Conservation (phyloP, 2,113 vertebrate species). For the Glareola pratincola region DNA sequence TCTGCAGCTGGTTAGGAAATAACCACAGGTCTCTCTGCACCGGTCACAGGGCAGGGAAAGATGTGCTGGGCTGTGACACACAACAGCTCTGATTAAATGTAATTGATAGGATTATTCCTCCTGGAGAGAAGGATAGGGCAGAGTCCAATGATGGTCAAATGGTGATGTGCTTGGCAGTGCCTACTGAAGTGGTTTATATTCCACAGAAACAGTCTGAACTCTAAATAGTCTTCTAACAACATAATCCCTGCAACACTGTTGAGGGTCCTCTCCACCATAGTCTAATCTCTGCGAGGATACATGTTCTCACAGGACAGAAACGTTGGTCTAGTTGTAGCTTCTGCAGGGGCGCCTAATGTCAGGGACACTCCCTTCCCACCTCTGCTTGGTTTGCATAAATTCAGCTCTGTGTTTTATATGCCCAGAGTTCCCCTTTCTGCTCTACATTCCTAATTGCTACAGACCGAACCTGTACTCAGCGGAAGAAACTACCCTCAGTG, state of each 20-base stretch:
- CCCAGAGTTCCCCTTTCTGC: neutral
- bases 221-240: neutral
- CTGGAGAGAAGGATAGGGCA: neutral
- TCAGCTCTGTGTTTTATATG: neutral
- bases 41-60: rapidly evolving
- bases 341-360: neutral
- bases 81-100: neutral
- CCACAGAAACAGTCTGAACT: neutral
- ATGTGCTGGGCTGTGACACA: neutral
- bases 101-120: neutral
- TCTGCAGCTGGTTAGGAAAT: neutral
- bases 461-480: neutral
- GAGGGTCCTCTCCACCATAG: neutral
- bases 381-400: neutral
- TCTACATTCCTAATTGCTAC: neutral
- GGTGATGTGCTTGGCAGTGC: neutral
- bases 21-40: neutral
- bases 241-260: neutral
- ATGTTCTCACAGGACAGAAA: neutral
- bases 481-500: neutral
- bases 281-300: neutral
- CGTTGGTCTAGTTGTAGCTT: neutral
- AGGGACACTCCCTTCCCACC: neutral
- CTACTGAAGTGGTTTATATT: neutral
- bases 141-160: neutral